phyloP scores from a whole-genome alignment of 2,113 vertebrate species.

The Natator depressus region DNA sequence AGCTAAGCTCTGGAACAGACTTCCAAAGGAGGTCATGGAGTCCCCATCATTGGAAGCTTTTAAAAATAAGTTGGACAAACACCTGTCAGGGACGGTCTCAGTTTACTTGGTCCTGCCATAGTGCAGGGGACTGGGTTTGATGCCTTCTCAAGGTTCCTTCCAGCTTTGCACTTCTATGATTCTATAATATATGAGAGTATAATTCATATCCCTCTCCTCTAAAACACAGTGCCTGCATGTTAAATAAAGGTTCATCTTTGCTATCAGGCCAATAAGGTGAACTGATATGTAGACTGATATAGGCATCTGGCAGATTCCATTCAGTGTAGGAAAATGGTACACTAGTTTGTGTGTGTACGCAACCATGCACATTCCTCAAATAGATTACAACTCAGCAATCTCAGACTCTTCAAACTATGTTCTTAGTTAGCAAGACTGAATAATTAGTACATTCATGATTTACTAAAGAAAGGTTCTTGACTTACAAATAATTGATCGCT shows the following conservation, averaged over 20 bases:
- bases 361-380: neutral
- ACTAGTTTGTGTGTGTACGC: neutral
- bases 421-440: neutral
- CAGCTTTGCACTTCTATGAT: too few species aligned
- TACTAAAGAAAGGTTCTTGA: neutral
- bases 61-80: too few species aligned
- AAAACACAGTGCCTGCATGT: rapidly evolving
- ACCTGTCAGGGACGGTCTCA: too few species aligned
- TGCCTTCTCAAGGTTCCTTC: too few species aligned
- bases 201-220: neutral
- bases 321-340: neutral
- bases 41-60: too few species aligned
- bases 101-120: too few species aligned
- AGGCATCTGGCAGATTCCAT: rapidly evolving
- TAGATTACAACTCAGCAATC: neutral
- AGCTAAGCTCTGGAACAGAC: too few species aligned
- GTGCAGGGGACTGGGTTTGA: too few species aligned
- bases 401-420: neutral
- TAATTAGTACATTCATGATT: neutral
- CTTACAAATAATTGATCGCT: rapidly evolving
- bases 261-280: rapidly evolving
- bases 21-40: too few species aligned
- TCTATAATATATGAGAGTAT: rapidly evolving
- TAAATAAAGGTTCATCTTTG: neutral
- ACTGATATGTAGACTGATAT: rapidly evolving